Evolutionary conservation across 2,113 vertebrate genomes (phyloP), one percentile per base, ranked within the genome.

Genomic region (Orthonyx spaldingii): DNA sequence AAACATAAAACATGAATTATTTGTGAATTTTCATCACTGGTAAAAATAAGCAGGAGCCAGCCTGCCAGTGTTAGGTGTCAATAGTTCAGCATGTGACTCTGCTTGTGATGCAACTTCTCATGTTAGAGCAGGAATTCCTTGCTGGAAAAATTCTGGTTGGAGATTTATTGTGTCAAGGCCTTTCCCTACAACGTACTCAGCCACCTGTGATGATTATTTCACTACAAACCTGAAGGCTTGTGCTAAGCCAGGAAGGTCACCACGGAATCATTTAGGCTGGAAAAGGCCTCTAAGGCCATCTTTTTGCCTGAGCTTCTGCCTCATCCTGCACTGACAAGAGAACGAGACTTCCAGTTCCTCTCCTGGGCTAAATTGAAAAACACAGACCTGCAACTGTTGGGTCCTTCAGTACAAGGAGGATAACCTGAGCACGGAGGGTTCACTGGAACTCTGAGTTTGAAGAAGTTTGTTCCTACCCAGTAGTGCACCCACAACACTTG

Each of bases 121-220:
- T 0, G 9, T 55, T 16, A 66, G 44, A 15, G 32, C 0, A 56
- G 33, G 35, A 55, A 90, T 50, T 84, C 72, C 60, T 39, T 19
- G 10, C 33, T 26, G 41, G 37, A 66, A 42, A 74, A 30, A 55
- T 39, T 82, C 71, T 19, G 26, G 16, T 4, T 59, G 55, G 33
- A 90, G 86, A 93, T 90, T 90, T 87, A 89, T 15, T 84, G 55
- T 63, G 68, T 47, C 80, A 81, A 92, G 90, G 84, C 64, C 75
- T 70, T 88, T 42, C 37, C 70, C 35, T 55, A 61, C 56, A 47
- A 84, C 72, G 46, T 6, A 47, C 52, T 70, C 60, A 84, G 47
- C n/a, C 68, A 59, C 22, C 30, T 63, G 35, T 18, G 85, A 78
- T 39, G 44, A 87, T 59, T 59, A 52, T 66, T 92, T 44, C 72